Conservation (phyloP, 2,113 vertebrate genomes). For the Empidonax alnorum region DNA sequence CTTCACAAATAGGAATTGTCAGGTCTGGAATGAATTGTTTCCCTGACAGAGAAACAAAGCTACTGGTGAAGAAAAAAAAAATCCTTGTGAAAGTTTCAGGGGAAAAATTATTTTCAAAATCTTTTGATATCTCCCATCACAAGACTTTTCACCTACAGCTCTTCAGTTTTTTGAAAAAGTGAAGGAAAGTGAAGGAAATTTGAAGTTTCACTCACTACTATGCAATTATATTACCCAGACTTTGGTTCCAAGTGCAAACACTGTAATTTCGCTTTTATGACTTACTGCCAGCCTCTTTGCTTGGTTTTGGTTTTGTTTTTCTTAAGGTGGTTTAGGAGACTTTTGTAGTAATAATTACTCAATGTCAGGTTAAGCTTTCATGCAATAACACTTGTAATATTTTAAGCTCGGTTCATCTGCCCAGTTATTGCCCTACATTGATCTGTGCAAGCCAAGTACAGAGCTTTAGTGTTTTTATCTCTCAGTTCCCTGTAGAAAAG, state of each 20-base stretch:
- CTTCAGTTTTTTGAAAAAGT: not conserved
- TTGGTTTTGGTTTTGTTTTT: not conserved
- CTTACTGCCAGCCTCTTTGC: not conserved
- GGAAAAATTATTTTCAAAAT: not conserved
- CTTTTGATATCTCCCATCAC: not conserved
- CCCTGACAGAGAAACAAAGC: not conserved
- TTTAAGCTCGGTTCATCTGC: constrained; percentile 39
- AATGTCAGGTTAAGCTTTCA: constrained; percentile 45
- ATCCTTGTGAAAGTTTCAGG: not conserved
- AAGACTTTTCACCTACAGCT: not conserved
- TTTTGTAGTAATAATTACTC: constrained; percentile 36
- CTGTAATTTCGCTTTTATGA: not conserved
- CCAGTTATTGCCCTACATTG: constrained; percentile 42
- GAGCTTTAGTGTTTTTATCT: constrained; percentile 10
- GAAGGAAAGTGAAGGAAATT: not conserved
- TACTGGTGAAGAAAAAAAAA: not conserved
- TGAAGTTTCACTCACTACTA: not conserved
- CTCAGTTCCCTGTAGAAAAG: constrained; percentile 25
- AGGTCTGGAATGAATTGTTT: not conserved
- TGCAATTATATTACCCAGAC: not conserved
- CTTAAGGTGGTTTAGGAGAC: not conserved
- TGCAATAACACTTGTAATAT: constrained; percentile 23
- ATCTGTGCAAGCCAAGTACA: not conserved
- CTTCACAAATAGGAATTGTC: not conserved
- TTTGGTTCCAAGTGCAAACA: not conserved